Evolutionary conservation across 1,140 invertebrate genomes (phyloP), one percentile per base, ranked within the genome.

Genomic region (Papilio polyxenes): DNA sequence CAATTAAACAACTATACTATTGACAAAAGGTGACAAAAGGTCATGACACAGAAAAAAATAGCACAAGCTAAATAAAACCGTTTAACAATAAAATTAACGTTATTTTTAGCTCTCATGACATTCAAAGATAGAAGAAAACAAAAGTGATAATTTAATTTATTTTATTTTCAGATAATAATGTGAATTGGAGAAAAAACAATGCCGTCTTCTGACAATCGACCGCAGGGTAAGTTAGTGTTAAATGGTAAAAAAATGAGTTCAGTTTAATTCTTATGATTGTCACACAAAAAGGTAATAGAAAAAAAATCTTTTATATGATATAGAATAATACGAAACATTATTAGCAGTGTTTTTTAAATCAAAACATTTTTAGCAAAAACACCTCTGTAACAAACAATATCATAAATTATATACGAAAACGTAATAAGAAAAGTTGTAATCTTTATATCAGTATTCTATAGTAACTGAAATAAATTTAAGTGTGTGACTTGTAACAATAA

Each of bases 151-250:
- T 51, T 51, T 13, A 51, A 51, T 15, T 51, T 15, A 49, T 77
- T 56, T 56, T 31, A 3, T 77, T 77, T 77, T 5, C 75, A 77
- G 75, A 51, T 77, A 6, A 77, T 31, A 53, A 77, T 77, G 75
- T 77, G 23, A 77, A 77, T 77, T 56, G 20, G 53, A 51, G 20
- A 4, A 1, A 10, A 31, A 31, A 53, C 75, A 37, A 77, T 77
- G 75, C 75, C 75, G 75, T 77, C 75, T 51, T 49, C 75, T 31
- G 75, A 77, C 48, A 77, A 23, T 23, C 75, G 75, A 77, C 11
- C 48, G 20, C 44, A 31, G 48, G 75, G 75, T 77, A 56, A 53
- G 44, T 53, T 10, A n/a, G 31, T 31, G 23, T 0, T 74, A 40
- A 5, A 37, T 44, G 31, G 8, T 74, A 13, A 40, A 17, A 44